Percentiles rank a stretch among this genome's conserved stretches.
Conservation (phyloP, 2,797 vertebrate genomes). For the Channa striata region DNA sequence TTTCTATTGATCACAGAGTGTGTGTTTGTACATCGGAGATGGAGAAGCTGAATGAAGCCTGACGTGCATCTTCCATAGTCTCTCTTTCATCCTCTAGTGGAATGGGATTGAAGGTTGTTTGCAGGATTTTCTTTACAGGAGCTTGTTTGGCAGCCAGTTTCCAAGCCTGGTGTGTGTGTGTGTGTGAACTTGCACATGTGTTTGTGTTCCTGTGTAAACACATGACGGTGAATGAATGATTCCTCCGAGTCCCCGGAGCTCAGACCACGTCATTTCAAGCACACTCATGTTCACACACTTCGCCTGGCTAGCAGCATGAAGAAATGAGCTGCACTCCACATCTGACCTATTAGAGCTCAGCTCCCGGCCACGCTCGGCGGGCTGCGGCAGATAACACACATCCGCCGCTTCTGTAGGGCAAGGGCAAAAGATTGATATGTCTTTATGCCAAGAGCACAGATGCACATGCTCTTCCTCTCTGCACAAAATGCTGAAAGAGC, state of each 20-base stretch:
- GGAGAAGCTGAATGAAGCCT: not conserved
- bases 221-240: slow-evolving; percentile 8
- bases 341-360: slow-evolving; percentile 33
- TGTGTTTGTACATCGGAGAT: not conserved
- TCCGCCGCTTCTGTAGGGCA: not conserved
- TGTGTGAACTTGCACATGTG: not conserved
- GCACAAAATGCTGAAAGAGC: not conserved
- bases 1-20: not conserved
- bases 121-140: slow-evolving; percentile 12
- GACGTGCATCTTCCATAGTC: slow-evolving; percentile 11
- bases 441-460: not conserved
- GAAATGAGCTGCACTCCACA: slow-evolving; percentile 26
- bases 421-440: slow-evolving; percentile 11
- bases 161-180: slow-evolving; percentile 7
- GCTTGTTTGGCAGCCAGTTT: slow-evolving; percentile 39
- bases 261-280: slow-evolving; percentile 5
- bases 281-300: slow-evolving; percentile 13
- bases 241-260: slow-evolving; percentile 16
- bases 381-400: slow-evolving; percentile 28
- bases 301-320: slow-evolving; percentile 29
- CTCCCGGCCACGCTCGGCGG: slow-evolving; percentile 35
- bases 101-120: slow-evolving; percentile 21
- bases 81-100: not conserved
- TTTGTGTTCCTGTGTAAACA: slow-evolving; percentile 10
- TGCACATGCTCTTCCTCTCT: not conserved